Conservation (phyloP, 2,797 vertebrate species). For the Anguilla pacifica region DNA sequence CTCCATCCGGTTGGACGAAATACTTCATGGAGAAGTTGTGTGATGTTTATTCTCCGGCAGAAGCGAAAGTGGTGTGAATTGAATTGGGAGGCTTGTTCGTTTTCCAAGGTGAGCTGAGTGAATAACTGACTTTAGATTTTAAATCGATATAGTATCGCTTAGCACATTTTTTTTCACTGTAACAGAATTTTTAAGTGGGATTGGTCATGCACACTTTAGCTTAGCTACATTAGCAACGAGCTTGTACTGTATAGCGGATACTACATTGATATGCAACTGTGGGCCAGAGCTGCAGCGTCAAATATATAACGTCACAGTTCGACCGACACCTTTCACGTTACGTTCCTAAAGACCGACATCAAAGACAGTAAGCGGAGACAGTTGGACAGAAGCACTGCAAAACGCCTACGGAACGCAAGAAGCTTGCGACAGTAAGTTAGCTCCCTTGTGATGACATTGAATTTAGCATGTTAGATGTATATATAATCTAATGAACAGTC, state of each 20-base stretch:
- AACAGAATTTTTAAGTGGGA: neutral
- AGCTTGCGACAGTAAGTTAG: neutral
- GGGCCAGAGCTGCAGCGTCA: neutral
- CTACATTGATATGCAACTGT: neutral
- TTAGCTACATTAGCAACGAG: neutral
- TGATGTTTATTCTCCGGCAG: neutral
- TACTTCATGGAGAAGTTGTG: neutral
- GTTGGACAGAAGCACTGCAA: neutral
- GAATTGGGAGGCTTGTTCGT: neutral
- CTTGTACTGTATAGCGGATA: neutral
- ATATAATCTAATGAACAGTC: neutral
- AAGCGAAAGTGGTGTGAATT: neutral
- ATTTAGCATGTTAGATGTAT: neutral
- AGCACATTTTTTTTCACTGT: neutral
- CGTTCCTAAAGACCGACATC: neutral
- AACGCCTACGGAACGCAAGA: neutral
- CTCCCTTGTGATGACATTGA: neutral
- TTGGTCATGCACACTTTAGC: neutral
- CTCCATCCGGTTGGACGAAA: neutral
- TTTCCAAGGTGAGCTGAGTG: neutral
- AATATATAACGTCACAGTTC: neutral
- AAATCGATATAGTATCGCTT: neutral
- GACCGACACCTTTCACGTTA: neutral
- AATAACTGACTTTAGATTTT: neutral
- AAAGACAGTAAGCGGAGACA: neutral